Evolutionary conservation across 37 sponge, comb jelly and placozoan species (phyloP), one percentile per base, ranked within the genome.

Genomic region (Axinella damicornis): DNA sequence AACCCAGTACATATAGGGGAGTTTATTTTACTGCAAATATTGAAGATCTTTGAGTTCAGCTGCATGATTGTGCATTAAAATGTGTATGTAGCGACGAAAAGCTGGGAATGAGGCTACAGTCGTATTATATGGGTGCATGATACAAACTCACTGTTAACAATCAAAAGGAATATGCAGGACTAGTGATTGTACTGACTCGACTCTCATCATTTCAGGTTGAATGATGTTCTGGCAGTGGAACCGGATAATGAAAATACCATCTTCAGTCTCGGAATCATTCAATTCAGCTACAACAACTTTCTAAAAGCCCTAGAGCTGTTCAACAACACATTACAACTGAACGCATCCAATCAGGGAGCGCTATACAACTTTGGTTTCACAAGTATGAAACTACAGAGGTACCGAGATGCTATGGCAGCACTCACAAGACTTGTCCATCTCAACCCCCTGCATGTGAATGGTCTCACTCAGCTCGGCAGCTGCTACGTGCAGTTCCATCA

Each of bases 371-470:
- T 78, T 36, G 79, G 53, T 0, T 41, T 65, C 0, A 14, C 65
- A 17, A 65, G 65, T 53, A 39, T 39, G 31, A 65, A 78, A 46
- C 65, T 65, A 33, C 53, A 65, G 66, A 38, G 11, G n/a, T 13
- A 52, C 31, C 24, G 2, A 39, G 54, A 65, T 28, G 79, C 79
- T 20, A 28, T 66, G 13, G 0, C 28, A 17, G 32, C 32, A 21
- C 53, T 78, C 5, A 35, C 22, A 25, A 34, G 28, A 6, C 79
- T 78, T 32, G 53, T 64, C 18, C 6, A 35, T 13, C 52, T 28
- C 54, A 53, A 78, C 35, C 79, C 79, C 0, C 33, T 38, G 6
- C 79, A 78, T 65, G 18, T 78, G 30, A 78, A 78, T 64, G 79
- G 66, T 17, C 53, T 36, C 2, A 65, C 63, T 28, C 79, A 65